Conservation (phyloP, 2,888 invertebrate genomes). For the Drosophila anomalata region DNA sequence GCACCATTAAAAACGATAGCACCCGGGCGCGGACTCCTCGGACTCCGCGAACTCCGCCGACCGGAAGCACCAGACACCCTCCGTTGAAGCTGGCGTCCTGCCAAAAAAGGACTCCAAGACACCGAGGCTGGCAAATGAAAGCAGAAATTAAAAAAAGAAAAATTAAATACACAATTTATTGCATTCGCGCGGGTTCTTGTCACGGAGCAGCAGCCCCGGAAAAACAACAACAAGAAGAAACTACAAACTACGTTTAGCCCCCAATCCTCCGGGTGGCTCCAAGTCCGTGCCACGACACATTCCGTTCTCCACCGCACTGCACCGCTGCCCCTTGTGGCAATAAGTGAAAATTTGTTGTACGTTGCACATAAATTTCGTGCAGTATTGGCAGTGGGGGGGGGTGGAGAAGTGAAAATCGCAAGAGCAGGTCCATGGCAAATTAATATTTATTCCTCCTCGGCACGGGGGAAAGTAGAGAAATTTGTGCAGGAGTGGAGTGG, state of each 20-base stretch:
- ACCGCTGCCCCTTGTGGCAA: conserved; percentile 44
- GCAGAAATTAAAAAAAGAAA: conserved; percentile 77
- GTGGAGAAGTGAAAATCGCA: not conserved
- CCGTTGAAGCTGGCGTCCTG: conserved; percentile 38
- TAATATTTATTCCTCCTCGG: conserved; percentile 69
- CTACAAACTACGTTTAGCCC: conserved; percentile 54
- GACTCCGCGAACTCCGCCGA: conserved; percentile 2
- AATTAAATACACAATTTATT: conserved; percentile 77
- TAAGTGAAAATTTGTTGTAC: conserved; percentile 80
- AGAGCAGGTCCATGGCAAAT: conserved; percentile 58
- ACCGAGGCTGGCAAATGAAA: conserved; percentile 61
- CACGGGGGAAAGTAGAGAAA: not conserved
- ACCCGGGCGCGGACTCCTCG: conserved; percentile 6
- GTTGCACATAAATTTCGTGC: conserved; percentile 75
- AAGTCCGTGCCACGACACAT: conserved; percentile 62
- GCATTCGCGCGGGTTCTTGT: conserved; percentile 72
- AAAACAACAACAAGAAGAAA: conserved; percentile 46
- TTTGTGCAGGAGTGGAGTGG: not conserved
- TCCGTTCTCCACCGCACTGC: conserved; percentile 1
- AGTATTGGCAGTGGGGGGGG: conserved; percentile 34
- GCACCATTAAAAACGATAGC: conserved; percentile 69
- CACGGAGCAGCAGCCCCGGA: conserved; percentile 55
- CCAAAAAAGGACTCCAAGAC: conserved; percentile 24
- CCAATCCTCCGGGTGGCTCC: conserved; percentile 4
- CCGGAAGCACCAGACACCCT: conserved; percentile 71